phyloP scores from a whole-genome alignment of 2,113 vertebrate species.

The Gorsachius goisagi region DNA sequence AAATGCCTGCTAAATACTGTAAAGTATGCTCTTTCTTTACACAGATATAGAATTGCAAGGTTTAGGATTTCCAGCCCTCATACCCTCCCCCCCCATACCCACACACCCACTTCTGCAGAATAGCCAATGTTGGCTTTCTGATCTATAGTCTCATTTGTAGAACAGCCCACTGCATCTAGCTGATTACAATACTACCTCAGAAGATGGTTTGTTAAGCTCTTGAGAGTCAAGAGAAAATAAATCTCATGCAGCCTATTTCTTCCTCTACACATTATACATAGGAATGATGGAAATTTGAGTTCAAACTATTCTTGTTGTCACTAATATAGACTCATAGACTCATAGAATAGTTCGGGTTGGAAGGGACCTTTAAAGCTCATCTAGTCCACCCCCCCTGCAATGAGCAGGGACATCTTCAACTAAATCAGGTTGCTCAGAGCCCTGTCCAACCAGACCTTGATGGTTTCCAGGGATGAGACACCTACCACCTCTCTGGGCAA shows the following conservation, averaged over 20 bases:
- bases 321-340: neutral
- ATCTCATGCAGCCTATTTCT: neutral
- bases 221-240: constrained; percentile 1
- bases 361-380: no score
- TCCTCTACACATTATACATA: neutral
- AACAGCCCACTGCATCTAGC: neutral
- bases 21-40: neutral
- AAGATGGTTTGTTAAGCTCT: neutral
- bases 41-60: neutral
- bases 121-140: neutral
- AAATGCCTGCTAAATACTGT: neutral
- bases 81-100: no score
- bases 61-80: neutral
- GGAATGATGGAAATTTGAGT: neutral
- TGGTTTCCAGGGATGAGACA: no score
- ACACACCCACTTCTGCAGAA: neutral
- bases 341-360: no score
- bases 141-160: neutral
- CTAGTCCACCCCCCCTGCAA: no score
- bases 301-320: neutral
- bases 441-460: no score
- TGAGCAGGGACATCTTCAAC: no score
- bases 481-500: no score
- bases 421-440: no score
- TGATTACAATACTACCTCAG: neutral